These are phyloP conservation scores for Aphelocoma californica DNA, from an alignment of 2,797 vertebrate genomes.

Conservation along the genomic window DNA sequence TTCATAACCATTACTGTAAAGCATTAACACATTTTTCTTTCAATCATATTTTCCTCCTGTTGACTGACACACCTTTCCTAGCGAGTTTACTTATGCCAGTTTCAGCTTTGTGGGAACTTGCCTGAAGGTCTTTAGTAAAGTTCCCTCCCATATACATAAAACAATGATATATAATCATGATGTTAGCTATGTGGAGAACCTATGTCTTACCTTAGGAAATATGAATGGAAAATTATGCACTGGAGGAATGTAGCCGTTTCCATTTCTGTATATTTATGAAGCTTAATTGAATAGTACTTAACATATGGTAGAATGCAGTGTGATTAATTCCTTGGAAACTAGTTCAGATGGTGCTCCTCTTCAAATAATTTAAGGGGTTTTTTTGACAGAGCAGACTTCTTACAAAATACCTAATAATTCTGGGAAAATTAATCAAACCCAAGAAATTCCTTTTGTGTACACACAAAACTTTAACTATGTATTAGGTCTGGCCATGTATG, in stretches of 20 bases:
- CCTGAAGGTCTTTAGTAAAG: slow-evolving; percentile 40
- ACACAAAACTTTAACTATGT: not conserved
- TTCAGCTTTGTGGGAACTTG: slow-evolving; percentile 67
- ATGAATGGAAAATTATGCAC: slow-evolving; percentile 43
- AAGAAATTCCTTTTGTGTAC: not conserved
- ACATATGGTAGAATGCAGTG: not conserved
- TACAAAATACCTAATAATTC: not conserved
- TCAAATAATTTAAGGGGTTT: not conserved
- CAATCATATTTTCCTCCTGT: slow-evolving; percentile 44
- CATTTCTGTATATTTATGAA: slow-evolving; percentile 28
- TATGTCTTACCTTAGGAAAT: slow-evolving; percentile 29
- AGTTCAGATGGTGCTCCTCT: not conserved
- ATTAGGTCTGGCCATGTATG: not conserved
- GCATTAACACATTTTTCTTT: slow-evolving; percentile 59
- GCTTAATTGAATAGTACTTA: not conserved
- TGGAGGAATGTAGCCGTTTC: not conserved
- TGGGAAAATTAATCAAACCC: not conserved
- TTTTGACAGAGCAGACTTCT: not conserved
- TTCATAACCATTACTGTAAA: slow-evolving; percentile 53
- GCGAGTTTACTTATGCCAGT: slow-evolving; percentile 27
- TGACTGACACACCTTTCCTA: slow-evolving; percentile 47
- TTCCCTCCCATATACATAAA: slow-evolving; percentile 22
- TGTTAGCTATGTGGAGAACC: slow-evolving; percentile 29
- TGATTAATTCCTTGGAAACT: not conserved
- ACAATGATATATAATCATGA: slow-evolving; percentile 26